Conservation (phyloP, 2,888 invertebrate genomes). For the Baccha elongata region DNA sequence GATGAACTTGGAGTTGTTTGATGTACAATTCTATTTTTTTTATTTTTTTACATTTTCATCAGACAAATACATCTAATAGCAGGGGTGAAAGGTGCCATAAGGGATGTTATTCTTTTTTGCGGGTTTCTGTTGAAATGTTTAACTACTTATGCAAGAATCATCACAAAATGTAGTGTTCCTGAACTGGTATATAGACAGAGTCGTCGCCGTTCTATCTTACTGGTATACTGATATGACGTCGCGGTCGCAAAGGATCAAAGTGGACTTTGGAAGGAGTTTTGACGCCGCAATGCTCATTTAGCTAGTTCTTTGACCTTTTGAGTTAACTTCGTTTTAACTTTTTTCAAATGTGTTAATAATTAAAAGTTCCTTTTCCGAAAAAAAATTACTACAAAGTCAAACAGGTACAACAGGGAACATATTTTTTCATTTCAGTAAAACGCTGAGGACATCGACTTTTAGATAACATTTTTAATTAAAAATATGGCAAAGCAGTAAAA, state of each 20-base stretch:
- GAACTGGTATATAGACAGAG: neutral
- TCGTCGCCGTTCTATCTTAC: conserved; percentile 36
- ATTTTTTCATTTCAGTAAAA: no score
- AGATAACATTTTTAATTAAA: no score
- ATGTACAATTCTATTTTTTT: conserved; percentile 22
- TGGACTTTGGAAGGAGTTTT: neutral
- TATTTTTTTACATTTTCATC: neutral
- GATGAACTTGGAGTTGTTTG: conserved; percentile 51
- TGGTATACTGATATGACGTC: neutral
- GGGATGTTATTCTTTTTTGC: conserved; percentile 30
- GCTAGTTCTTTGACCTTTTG: conserved; percentile 55
- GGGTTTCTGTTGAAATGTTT: conserved; percentile 32
- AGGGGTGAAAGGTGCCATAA: conserved; percentile 19
- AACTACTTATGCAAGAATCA: neutral
- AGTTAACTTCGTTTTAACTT: conserved; percentile 42
- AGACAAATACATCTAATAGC: conserved; percentile 9
- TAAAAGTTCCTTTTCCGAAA: conserved; percentile 19
- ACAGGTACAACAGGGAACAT: no score
- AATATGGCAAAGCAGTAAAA: no score
- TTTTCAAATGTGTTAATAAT: conserved; percentile 52
- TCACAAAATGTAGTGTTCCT: conserved; percentile 42
- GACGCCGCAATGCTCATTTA: conserved; percentile 12
- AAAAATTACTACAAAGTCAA: no score
- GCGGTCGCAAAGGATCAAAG: conserved; percentile 19
- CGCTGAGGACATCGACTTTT: no score